These are phyloP conservation scores for Harmothoe impar DNA, from an alignment of 2,888 invertebrate genomes.

Conservation along the genomic window DNA sequence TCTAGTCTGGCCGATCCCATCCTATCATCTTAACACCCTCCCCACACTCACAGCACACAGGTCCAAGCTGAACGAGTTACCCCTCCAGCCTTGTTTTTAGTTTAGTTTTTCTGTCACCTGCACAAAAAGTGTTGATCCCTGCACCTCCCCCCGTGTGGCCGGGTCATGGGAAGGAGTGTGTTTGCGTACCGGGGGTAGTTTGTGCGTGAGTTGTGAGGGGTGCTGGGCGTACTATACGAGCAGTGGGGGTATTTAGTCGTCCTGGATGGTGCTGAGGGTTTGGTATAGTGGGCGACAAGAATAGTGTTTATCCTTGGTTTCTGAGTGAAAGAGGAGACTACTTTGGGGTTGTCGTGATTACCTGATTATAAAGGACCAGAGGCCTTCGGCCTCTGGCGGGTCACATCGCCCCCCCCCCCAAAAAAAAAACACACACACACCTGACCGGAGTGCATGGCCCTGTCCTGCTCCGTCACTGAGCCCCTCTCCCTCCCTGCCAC, in stretches of 20 bases:
- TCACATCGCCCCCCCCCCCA: too few relatives aligned
- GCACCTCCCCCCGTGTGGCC: not conserved
- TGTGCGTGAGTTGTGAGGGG: not conserved
- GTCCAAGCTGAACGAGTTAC: conserved; percentile 16
- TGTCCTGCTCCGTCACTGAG: too few relatives aligned
- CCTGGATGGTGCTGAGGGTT: too few relatives aligned
- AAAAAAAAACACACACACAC: too few relatives aligned
- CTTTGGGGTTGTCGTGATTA: too few relatives aligned
- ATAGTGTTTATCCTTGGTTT: too few relatives aligned
- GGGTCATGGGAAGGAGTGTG: conserved; percentile 44
- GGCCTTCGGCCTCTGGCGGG: too few relatives aligned
- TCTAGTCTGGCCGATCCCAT: not conserved
- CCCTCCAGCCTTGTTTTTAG: not conserved
- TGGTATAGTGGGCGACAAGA: too few relatives aligned
- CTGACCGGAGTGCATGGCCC: too few relatives aligned
- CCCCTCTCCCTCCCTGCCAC: too few relatives aligned
- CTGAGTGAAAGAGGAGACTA: too few relatives aligned
- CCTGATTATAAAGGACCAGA: too few relatives aligned
- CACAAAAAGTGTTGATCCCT: conserved; percentile 19
- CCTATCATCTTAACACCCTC: not conserved
- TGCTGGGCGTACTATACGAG: not conserved
- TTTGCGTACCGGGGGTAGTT: not conserved
- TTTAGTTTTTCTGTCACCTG: not conserved
- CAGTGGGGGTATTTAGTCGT: not conserved
- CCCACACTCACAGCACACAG: not conserved